Evolutionary conservation across 2,113 vertebrate species (phyloP), one percentile per base, ranked within the genome.

Genomic region (Neogobius melanostomus): DNA sequence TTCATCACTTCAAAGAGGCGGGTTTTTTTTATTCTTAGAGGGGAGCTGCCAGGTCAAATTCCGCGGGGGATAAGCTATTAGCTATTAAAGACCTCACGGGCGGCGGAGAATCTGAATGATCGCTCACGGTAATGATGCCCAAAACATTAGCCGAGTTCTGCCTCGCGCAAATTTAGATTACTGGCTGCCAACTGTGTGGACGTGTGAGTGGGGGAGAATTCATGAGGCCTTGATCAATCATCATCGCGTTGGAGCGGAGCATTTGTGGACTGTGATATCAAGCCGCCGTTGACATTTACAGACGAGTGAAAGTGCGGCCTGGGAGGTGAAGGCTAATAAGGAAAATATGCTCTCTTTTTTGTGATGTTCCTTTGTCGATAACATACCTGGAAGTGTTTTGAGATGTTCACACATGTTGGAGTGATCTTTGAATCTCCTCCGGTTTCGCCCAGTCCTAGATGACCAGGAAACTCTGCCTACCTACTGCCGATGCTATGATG

Each of bases 1-100:
- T 81, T 82, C 82, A 83, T 86, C 84, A 82, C 80, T 83, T 85
- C 69, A 81, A 81, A 83, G 65, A 52, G 76, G 68, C 74, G 60
- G 28, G 28, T 36, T 36, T 36, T 36, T 36, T 36, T 36, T 36
- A 46, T 75, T 75, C 83, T 82, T 64, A 44, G 21, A 14, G 56
- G 70, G n/a, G 68, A 10, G 15, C 81, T 81, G 82, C 70, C 75
- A 67, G 80, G 64, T 83, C 75, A 82, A 76, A 85, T 86, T 81
- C 77, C 75, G 77, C 78, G 66, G 64, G 80, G 78, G 68, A 77
- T 80, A 69, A 85, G 76, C 79, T 77, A 87, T 84, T 79, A 77
- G 82, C 76, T 73, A 75, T 66, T 73, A 68, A 59, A 80, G 83
- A 84, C 75, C 82, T 65, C 83, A 85, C 82, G 71, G 72, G 68